Evolutionary conservation across 1,140 invertebrate species (phyloP), one percentile per base, ranked within the genome.

Genomic region (Eulimnadia texana): DNA sequence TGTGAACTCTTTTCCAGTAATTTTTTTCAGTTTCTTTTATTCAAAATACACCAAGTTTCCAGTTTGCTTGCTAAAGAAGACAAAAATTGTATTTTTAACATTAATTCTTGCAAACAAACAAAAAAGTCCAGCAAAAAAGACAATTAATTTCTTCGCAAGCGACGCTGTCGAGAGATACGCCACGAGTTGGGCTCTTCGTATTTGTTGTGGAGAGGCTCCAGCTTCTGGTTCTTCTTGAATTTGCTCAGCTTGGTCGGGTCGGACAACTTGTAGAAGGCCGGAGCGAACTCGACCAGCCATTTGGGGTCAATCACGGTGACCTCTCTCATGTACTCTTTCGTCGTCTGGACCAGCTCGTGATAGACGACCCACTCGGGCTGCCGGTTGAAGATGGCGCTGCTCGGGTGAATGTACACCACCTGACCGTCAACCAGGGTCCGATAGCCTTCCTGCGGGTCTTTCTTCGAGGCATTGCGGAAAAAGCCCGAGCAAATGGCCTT

Each of bases 361-460:
- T 99, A 99, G 56, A 99, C 90, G 0, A 99, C 93, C 91, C 96
- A 99, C 77, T 99, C 95, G 0, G 96, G 97, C 73, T 99, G 94
- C 63, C 93, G 76, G 73, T 99, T 97, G 70, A 99, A 99, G 0
- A 99, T 74, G 0, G 95, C 90, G 74, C 90, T 96, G 0, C 93
- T 97, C 0, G 97, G 97, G 80, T 99, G 97, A 70, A 99, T 98
- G 70, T 98, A 99, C 0, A 99, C 95, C 1, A 96, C 91, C 77
- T 99, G 95, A 64, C 90, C 93, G 72, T 99, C 95, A 0, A 98
- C 94, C 1, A 99, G 76, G 0, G 97, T 99, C 58, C 94, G 77
- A 72, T 99, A 99, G 0, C 97, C 96, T 78, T 99, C 96, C 72
- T 98, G 95, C 0, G 95, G 95, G 80, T 99, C 97, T 72, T 98